Evolutionary conservation across 2,888 invertebrate species (phyloP).

Genomic region (Hypena proboscidalis): DNA sequence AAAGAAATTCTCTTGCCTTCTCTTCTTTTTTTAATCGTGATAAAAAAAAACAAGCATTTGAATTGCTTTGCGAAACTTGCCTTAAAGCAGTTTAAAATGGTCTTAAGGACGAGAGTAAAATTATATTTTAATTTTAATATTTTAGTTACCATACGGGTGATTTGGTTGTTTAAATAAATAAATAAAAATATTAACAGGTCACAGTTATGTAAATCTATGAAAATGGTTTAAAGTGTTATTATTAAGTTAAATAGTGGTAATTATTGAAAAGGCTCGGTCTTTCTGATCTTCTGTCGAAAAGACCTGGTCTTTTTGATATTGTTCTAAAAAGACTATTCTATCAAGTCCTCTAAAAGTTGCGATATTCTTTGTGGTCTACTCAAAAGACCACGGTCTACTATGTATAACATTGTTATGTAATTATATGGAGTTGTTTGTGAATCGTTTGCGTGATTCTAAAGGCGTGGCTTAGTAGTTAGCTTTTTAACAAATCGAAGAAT

Average conservation of each 20-base stretch:
- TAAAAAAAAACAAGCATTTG: too few species aligned
- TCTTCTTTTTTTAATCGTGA: too few species aligned
- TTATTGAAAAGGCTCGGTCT: background rate
- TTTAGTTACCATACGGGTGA: constrained; percentile 43
- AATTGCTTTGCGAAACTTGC: too few species aligned
- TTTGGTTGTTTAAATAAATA: constrained; percentile 31
- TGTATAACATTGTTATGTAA: constrained; percentile 6
- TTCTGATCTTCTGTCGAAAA: too few species aligned
- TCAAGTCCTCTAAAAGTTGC: too few species aligned
- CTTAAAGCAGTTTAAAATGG: too few species aligned
- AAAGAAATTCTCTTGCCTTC: too few species aligned
- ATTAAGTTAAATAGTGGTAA: constrained; percentile 1
- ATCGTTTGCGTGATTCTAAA: background rate
- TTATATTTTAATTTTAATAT: background rate
- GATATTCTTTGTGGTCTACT: too few species aligned
- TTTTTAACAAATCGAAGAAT: constrained; percentile 8
- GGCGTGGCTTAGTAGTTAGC: constrained; percentile 14
- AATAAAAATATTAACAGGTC: constrained; percentile 20
- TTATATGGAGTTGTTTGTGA: constrained; percentile 5
- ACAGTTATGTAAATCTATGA: constrained; percentile 20
- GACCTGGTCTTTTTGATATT: too few species aligned
- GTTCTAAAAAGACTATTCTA: too few species aligned
- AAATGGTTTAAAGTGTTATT: constrained; percentile 36
- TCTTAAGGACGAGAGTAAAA: too few species aligned
- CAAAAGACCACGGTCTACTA: background rate